Evolutionary conservation across 2,797 vertebrate species (phyloP), one percentile per base, ranked within the genome.

Genomic region (Neosalanx taihuensis): DNA sequence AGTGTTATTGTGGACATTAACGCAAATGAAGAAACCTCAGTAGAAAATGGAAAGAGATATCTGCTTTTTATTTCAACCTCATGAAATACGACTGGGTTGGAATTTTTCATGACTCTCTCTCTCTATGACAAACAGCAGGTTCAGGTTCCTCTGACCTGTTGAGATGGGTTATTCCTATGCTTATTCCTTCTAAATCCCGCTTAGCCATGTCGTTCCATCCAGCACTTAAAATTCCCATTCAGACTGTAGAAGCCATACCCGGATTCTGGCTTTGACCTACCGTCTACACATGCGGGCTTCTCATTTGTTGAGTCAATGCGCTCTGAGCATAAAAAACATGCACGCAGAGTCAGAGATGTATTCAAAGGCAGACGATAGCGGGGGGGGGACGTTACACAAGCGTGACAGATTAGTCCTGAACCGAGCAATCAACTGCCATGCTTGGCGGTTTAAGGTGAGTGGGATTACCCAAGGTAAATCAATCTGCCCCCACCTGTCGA

Each of bases 401-500:
- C 37, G 65, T 65, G 69, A 67, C 71, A 83, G 81, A 83, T 82
- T 82, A 82, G 81, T 56, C 46, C 37, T 3, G 64, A 79, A 74
- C 37, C 2, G 71, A 78, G 75, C 76, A 77, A 73, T 77, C 53
- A 77, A 76, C 76, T 82, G 71, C 64, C 64, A 72, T 61, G 73
- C 33, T 67, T 64, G 49, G 51, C 66, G 69, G 67, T 72, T 79
- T 83, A 75, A 86, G 76, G 79, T 79, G 75, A 89, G 70, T 63
- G 76, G 72, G 83, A 85, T 88, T 84, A 85, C 70, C 66, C 59
- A 70, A 72, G 80, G 79, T 81, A 77, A 82, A 78, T 79, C 76
- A 70, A 81, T 81, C 72, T 59, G 59, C 70, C 72, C 63, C 77
- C 81, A 81, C 77, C 81, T 84, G 82, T 79, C 81, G 76, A 76